A percentile compares a stretch with the other conserved stretches of the same genome.
phyloP scores from a whole-genome alignment of 2,113 vertebrate genomes.

The Chunga burmeisteri region DNA sequence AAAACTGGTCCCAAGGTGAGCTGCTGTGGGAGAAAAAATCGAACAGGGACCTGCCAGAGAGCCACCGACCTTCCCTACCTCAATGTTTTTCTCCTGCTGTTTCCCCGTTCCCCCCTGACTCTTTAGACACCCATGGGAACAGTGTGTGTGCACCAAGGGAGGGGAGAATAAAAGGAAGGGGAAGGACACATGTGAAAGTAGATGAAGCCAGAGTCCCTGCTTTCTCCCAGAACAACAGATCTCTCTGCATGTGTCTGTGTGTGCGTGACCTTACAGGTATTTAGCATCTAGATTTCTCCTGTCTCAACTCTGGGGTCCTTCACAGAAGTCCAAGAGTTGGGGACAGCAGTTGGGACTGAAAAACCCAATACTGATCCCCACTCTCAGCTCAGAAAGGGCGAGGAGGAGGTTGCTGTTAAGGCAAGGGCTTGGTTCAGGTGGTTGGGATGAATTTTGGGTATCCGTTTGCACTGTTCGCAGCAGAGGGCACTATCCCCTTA shows the following conservation, averaged over 20 bases:
- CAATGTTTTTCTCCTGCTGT: slow-evolving; percentile 18
- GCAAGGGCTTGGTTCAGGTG: neutral
- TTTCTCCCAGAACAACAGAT: slow-evolving; percentile 40
- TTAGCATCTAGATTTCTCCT: slow-evolving; percentile 25
- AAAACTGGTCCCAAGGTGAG: slow-evolving; percentile 90
- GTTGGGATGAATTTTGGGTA: neutral
- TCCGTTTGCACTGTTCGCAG: neutral
- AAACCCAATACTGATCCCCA: neutral
- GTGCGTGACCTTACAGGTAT: slow-evolving; percentile 5
- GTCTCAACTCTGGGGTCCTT: neutral
- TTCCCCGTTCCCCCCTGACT: slow-evolving; percentile 20
- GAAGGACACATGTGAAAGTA: slow-evolving; percentile 45
- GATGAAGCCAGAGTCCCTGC: slow-evolving; percentile 26
- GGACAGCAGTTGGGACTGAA: neutral
- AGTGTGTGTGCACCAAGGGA: slow-evolving; percentile 29
- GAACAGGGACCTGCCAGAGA: neutral
- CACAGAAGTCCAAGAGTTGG: neutral
- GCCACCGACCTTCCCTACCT: neutral
- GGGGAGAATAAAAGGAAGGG: slow-evolving; percentile 52
- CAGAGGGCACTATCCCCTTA: slow-evolving; percentile 54
- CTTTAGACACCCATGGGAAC: slow-evolving; percentile 12
- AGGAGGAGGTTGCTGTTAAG: neutral
- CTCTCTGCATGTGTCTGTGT: slow-evolving; percentile 26
- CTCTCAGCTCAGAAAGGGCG: neutral
- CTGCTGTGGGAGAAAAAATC: neutral